These are phyloP conservation scores for Artibeus lituratus DNA, from an alignment of 2,797 vertebrate genomes.

Conservation along the genomic window DNA sequence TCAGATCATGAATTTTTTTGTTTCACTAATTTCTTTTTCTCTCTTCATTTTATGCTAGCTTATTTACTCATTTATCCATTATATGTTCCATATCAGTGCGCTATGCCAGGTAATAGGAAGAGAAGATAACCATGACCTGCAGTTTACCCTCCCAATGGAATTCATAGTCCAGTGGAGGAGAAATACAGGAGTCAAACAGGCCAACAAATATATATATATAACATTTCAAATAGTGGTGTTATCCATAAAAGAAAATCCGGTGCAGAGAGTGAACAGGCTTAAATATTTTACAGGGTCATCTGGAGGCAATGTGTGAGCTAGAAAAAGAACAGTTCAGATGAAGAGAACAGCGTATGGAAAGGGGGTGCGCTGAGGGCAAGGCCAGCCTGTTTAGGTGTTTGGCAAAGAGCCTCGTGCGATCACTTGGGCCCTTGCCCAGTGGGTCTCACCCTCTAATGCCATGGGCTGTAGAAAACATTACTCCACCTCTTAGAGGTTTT, in stretches of 20 bases:
- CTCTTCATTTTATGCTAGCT: background rate
- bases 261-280: background rate
- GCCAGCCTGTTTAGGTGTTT: background rate
- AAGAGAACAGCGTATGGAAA: background rate
- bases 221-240: background rate
- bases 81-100: background rate
- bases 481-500: background rate
- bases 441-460: background rate
- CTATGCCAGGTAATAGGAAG: background rate
- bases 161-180: background rate
- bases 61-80: background rate
- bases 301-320: background rate
- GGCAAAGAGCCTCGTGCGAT: background rate
- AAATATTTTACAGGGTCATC: background rate
- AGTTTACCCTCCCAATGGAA: background rate
- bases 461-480: background rate
- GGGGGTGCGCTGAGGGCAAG: background rate
- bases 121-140: background rate
- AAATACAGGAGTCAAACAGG: background rate
- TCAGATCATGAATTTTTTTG: background rate
- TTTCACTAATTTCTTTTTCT: background rate
- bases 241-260: background rate
- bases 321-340: background rate
- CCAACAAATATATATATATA: background rate
- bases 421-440: rapidly evolving